phyloP scores from a whole-genome alignment of 1,140 invertebrate genomes.

The Pemphigus obesinymphae region DNA sequence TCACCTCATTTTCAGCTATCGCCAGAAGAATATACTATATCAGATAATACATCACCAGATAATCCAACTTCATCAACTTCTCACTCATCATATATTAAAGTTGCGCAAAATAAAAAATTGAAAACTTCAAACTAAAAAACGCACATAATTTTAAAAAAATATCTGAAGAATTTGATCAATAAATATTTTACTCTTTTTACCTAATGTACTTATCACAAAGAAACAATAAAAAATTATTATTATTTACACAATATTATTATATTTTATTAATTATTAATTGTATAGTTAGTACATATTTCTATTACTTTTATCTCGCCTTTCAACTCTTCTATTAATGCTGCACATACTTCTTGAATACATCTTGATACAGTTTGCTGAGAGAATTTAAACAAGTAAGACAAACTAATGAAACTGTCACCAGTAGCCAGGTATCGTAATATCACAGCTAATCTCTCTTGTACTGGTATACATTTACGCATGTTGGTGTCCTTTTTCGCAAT shows the following conservation, averaged over 20 bases:
- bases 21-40: no score
- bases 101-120: no score
- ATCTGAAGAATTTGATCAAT: neutral
- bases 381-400: neutral
- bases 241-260: no score
- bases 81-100: no score
- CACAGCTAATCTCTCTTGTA: neutral
- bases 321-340: neutral
- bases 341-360: neutral
- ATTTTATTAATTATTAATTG: neutral
- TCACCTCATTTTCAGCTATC: no score
- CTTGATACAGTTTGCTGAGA: neutral
- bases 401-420: neutral
- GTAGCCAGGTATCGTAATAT: neutral
- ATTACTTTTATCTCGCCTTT: neutral
- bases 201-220: neutral
- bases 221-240: no score
- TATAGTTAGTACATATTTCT: neutral
- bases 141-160: neutral
- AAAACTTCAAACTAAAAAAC: neutral
- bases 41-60: no score
- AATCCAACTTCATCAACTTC: no score
- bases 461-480: neutral
- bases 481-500: neutral
- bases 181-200: neutral